Conservation (phyloP, 2,888 invertebrate genomes). For the Falcaria lacertinaria region DNA sequence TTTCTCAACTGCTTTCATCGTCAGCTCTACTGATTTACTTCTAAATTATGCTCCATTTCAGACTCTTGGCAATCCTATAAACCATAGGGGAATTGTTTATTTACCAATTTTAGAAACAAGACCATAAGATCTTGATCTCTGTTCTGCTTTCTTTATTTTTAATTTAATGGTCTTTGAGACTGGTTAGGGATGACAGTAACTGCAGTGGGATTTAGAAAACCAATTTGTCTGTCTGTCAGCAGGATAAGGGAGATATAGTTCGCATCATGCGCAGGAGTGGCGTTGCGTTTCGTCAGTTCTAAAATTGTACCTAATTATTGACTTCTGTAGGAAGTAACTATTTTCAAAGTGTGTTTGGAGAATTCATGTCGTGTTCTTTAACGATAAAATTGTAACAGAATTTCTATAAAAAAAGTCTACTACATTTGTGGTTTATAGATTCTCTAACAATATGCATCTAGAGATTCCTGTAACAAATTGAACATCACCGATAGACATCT, state of each 20-base stretch:
- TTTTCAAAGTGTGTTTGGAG: neutral
- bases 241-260: conserved; percentile 49
- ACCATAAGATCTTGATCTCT: conserved; percentile 12
- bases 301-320: conserved; percentile 30
- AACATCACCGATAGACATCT: neutral
- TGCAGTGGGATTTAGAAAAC: conserved; percentile 49
- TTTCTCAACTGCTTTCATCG: conserved; percentile 5
- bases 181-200: conserved; percentile 20
- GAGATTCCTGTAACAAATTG: too few species aligned
- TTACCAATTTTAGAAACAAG: conserved; percentile 35
- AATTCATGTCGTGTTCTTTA: too few species aligned
- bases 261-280: conserved; percentile 27
- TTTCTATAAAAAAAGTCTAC: too few species aligned
- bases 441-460: too few species aligned
- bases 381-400: too few species aligned
- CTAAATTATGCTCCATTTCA: conserved; percentile 39
- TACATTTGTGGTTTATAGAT: too few species aligned
- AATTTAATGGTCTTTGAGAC: conserved; percentile 8
- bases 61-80: conserved; percentile 39
- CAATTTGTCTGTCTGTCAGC: conserved; percentile 71
- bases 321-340: conserved; percentile 3
- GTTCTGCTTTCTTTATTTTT: neutral
- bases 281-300: conserved; percentile 32
- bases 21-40: conserved; percentile 8
- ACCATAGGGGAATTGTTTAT: conserved; percentile 37